Percentiles rank a stretch among this genome's conserved stretches.
Conservation (phyloP, 2,113 vertebrate species). For the Falco punctatus region DNA sequence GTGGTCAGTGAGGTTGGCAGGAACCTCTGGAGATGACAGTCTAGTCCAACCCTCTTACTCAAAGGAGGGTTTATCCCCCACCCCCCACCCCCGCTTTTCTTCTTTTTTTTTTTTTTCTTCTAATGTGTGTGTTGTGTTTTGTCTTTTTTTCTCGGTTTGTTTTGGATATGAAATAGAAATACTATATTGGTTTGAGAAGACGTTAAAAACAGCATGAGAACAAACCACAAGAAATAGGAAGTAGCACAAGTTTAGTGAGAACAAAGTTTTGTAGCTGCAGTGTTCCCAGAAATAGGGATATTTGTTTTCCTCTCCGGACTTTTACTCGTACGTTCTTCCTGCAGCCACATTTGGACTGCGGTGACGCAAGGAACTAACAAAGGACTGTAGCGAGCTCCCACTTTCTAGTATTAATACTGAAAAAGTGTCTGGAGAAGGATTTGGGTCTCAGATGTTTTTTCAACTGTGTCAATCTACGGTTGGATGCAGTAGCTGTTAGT, state of each 20-base stretch:
- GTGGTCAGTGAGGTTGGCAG: neutral
- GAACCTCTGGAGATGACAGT: neutral
- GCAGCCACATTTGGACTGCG: neutral
- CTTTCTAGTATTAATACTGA: neutral
- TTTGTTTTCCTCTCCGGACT: constrained; percentile 22
- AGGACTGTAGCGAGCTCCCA: neutral
- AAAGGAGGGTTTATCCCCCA: neutral
- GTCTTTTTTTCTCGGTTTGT: constrained; percentile 37
- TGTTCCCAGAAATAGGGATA: constrained; percentile 25
- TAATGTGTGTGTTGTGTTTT: neutral
- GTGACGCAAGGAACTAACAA: neutral
- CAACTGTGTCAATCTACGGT: neutral
- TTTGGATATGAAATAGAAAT: constrained; percentile 26
- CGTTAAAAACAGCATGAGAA: constrained; percentile 29
- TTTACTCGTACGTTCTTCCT: neutral
- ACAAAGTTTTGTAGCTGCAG: neutral
- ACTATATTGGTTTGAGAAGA: constrained; percentile 6
- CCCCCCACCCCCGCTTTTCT: too few species aligned
- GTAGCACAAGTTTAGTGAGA: constrained; percentile 15
- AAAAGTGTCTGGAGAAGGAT: neutral
- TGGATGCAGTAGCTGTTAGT: neutral
- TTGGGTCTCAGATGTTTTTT: neutral
- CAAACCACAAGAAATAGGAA: constrained; percentile 37
- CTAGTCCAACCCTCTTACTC: neutral
- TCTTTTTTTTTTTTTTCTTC: neutral